Evolutionary conservation across 2,113 vertebrate species (phyloP).

Genomic region (Aythya baeri): DNA sequence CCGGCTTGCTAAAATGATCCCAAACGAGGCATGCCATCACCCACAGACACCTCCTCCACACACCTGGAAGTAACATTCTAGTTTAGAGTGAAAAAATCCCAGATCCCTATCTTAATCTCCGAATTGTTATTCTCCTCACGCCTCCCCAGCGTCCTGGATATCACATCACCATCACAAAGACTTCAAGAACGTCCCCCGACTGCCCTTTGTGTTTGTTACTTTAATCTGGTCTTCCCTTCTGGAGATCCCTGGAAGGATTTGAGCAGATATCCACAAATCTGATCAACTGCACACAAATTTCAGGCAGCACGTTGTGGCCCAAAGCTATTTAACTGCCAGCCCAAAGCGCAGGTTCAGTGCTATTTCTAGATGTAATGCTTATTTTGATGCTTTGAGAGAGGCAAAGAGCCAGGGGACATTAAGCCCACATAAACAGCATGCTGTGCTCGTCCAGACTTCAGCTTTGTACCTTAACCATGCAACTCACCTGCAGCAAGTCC

Average conservation of each 20-base stretch:
- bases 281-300: not conserved
- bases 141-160: not conserved
- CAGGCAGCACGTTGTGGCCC: not conserved
- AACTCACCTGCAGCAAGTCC: conserved; percentile 90
- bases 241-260: not conserved
- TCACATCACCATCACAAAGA: not conserved
- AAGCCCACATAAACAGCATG: not conserved
- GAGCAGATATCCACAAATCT: not conserved
- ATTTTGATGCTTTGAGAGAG: not conserved
- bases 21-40: not conserved
- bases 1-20: not conserved
- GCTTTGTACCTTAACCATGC: not conserved
- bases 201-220: not conserved
- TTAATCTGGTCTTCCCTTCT: not conserved
- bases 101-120: not conserved
- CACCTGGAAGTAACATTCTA: not conserved
- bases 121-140: not conserved
- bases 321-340: not conserved
- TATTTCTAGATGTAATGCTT: not conserved
- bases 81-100: not conserved
- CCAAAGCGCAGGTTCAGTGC: not conserved
- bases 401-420: not conserved
- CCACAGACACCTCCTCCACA: not conserved
- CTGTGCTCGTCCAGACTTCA: not conserved
- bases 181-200: not conserved